Evolutionary conservation across 2,797 vertebrate genomes (phyloP).

Genomic region (Gallinago nigripennis): DNA sequence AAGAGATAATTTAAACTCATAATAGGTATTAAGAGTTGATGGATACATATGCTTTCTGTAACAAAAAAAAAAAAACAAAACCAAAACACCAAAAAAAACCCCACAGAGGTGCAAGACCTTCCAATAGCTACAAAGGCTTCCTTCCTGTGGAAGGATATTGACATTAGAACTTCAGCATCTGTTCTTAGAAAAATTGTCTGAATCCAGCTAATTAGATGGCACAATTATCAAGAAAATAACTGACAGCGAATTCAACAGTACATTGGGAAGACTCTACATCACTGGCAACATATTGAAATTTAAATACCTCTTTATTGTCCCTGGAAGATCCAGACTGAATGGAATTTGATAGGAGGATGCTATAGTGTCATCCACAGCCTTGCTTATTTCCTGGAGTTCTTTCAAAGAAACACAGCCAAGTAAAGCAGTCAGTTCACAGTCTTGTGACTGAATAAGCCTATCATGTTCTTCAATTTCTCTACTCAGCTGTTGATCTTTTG

Average conservation of each 20-base stretch:
- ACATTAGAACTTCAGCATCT: not conserved
- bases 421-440: slow-evolving; percentile 77
- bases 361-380: slow-evolving; percentile 80
- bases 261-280: not conserved
- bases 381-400: slow-evolving; percentile 81
- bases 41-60: not conserved
- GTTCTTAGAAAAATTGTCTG: not conserved
- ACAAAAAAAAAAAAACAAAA: not conserved
- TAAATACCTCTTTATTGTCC: slow-evolving; percentile 81
- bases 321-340: slow-evolving; percentile 75
- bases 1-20: not conserved
- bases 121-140: not conserved
- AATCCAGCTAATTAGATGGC: not conserved
- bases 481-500: slow-evolving; percentile 76
- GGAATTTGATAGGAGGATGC: slow-evolving; percentile 74
- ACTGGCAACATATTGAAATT: not conserved
- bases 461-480: slow-evolving; percentile 81
- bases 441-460: slow-evolving; percentile 73
- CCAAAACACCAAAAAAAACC: too few species aligned
- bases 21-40: not conserved
- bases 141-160: not conserved
- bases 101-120: not conserved
- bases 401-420: slow-evolving; percentile 66
- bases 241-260: not conserved
- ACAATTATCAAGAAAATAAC: not conserved